Conservation (phyloP, 2,888 invertebrate genomes). For the Pyrocoelia pectoralis region DNA sequence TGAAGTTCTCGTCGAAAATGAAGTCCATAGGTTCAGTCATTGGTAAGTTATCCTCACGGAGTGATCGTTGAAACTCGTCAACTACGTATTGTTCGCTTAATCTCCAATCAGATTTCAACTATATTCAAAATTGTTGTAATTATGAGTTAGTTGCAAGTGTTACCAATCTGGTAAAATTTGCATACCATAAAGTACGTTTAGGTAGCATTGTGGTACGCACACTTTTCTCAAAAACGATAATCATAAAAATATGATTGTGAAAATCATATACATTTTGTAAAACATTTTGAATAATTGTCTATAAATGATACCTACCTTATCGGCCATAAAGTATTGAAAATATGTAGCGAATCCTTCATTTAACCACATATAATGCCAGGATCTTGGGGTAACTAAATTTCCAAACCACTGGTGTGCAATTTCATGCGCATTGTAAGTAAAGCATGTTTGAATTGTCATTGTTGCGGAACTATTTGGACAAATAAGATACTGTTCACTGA, state of each 20-base stretch:
- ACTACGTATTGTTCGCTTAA: conserved; percentile 8
- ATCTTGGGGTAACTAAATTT: conserved; percentile 54
- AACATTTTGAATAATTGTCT: too few species aligned
- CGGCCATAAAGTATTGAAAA: conserved; percentile 59
- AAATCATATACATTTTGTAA: too few species aligned
- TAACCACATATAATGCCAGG: conserved; percentile 60
- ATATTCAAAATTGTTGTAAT: neutral
- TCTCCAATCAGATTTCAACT: conserved; percentile 7
- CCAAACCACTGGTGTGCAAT: conserved; percentile 66
- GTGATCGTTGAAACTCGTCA: neutral
- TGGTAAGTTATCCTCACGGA: neutral
- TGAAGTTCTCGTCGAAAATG: neutral
- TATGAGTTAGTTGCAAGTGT: neutral
- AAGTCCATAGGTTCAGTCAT: neutral
- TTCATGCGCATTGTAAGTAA: conserved; percentile 61
- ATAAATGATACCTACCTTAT: conserved; percentile 37
- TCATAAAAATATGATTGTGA: too few species aligned
- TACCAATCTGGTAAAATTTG: too few species aligned
- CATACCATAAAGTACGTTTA: too few species aligned
- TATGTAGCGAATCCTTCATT: conserved; percentile 65
- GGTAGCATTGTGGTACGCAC: too few species aligned
- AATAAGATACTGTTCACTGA: conserved; percentile 6
- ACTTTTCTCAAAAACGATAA: too few species aligned
- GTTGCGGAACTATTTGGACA: conserved; percentile 12
- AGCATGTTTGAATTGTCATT: conserved; percentile 44